A percentile compares a stretch with the other conserved stretches of the same genome.
Conservation (phyloP, 2,888 invertebrate genomes). For the Maniola hyperantus region DNA sequence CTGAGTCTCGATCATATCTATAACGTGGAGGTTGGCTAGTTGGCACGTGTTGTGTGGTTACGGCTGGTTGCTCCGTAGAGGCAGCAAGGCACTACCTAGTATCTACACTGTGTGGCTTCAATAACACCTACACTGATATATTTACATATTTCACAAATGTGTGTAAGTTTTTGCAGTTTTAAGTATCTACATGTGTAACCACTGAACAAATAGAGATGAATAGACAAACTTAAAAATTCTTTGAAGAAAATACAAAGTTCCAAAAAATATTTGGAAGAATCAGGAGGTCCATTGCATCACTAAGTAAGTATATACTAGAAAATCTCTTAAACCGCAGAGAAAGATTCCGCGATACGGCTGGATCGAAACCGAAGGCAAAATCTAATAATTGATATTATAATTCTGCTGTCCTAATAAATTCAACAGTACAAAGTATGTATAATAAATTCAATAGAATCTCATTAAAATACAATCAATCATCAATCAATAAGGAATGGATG, state of each 20-base stretch:
- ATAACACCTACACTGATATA: too few species aligned
- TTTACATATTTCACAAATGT: background rate
- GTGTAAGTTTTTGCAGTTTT: too few species aligned
- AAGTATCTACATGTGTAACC: too few species aligned
- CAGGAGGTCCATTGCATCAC: background rate
- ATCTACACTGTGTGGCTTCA: background rate
- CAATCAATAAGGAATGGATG: constrained; percentile 12
- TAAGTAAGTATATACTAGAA: too few species aligned
- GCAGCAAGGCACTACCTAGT: background rate
- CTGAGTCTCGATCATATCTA: background rate
- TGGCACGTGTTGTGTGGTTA: constrained; percentile 15
- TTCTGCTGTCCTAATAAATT: background rate
- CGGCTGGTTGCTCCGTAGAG: background rate
- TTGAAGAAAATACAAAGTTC: background rate
- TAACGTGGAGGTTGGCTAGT: constrained; percentile 3
- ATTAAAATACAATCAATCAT: constrained; percentile 15
- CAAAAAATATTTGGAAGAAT: background rate
- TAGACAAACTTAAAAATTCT: background rate
- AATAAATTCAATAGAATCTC: constrained; percentile 2
- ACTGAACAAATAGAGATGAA: background rate
- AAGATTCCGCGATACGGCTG: background rate
- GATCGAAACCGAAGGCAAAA: background rate
- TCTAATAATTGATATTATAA: background rate
- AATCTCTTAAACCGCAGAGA: background rate
- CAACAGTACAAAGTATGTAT: background rate